Evolutionary conservation across 1,140 invertebrate genomes (phyloP).

Genomic region (Magallana angulata): DNA sequence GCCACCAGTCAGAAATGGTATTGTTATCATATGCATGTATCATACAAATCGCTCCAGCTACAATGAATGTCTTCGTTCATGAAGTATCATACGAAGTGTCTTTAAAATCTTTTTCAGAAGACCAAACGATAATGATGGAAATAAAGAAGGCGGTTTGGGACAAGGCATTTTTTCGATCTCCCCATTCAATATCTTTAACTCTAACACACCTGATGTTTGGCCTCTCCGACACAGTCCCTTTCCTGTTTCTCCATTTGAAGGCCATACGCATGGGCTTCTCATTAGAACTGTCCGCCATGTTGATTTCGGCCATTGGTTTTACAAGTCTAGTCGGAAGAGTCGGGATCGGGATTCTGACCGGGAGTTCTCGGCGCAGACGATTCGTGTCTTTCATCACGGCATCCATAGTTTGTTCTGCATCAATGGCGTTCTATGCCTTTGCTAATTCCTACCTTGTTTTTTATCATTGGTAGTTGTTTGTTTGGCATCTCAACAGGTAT

Average conservation of each 20-base stretch:
- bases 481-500: constrained; percentile 14
- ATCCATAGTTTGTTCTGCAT: not conserved
- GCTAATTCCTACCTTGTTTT: not conserved
- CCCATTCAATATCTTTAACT: not conserved
- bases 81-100: not conserved
- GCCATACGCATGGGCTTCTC: not conserved
- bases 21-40: not conserved
- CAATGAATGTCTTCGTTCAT: not conserved
- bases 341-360: constrained; percentile 12
- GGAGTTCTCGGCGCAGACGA: not conserved
- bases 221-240: not conserved
- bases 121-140: not conserved
- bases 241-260: not conserved
- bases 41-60: not conserved
- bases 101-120: not conserved
- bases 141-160: not conserved
- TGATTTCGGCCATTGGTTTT: constrained; percentile 20
- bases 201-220: not conserved
- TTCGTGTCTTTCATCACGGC: not conserved
- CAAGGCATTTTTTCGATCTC: not conserved
- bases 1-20: not conserved
- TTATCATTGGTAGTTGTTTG: constrained; percentile 2
- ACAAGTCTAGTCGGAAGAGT: not conserved
- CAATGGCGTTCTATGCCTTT: not conserved
- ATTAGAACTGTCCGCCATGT: not conserved